Conservation (phyloP, 2,113 vertebrate genomes). For the Psettodes erumei region DNA sequence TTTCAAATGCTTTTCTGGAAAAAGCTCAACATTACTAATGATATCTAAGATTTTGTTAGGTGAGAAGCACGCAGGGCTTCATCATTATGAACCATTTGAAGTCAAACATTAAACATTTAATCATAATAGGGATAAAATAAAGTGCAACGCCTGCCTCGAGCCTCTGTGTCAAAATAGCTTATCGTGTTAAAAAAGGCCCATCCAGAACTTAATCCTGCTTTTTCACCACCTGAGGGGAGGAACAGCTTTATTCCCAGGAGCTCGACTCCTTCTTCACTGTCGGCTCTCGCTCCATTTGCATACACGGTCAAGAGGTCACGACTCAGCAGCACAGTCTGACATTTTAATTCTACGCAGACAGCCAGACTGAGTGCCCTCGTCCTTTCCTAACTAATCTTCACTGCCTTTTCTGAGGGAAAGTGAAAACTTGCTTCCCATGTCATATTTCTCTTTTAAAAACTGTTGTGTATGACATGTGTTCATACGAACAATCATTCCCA, state of each 20-base stretch:
- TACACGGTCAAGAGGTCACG: conserved; percentile 69
- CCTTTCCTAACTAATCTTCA: conserved; percentile 39
- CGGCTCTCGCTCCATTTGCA: conserved; percentile 67
- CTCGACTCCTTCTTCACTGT: conserved; percentile 55
- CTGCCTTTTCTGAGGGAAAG: conserved; percentile 37
- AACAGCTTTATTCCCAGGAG: conserved; percentile 59
- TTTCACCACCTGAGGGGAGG: conserved; percentile 51
- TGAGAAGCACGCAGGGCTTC: background rate
- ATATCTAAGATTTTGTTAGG: background rate
- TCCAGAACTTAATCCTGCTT: conserved; percentile 41
- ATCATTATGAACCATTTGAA: conserved; percentile 30
- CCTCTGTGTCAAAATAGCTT: conserved; percentile 44
- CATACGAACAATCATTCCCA: background rate
- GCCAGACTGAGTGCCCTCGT: conserved; percentile 36
- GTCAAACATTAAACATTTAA: conserved; percentile 37
- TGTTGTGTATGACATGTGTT: too few relatives aligned
- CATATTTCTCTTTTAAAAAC: background rate
- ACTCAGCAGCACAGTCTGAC: conserved; percentile 66
- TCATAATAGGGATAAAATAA: conserved; percentile 34
- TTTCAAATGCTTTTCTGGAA: background rate
- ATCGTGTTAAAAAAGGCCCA: conserved; percentile 48
- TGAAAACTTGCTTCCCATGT: background rate
- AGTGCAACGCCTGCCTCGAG: conserved; percentile 44
- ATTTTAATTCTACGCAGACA: conserved; percentile 76
- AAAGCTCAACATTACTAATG: background rate